Evolutionary conservation across 1,140 invertebrate species (phyloP), one percentile per base, ranked within the genome.

Genomic region (Drosophila gunungcola): DNA sequence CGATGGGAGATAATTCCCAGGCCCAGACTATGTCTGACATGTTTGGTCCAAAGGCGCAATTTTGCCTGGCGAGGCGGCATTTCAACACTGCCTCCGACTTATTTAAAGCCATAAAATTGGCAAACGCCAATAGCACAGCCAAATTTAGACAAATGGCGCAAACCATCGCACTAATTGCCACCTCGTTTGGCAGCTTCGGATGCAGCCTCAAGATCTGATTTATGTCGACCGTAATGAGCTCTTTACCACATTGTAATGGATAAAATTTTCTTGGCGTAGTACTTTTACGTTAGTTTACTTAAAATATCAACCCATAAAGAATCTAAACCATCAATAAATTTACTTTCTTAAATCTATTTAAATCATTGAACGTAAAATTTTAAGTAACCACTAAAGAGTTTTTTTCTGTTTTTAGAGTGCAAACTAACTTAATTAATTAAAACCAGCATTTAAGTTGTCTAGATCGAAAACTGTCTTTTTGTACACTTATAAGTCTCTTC

Each of bases 61-160:
- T 13, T 49, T 10, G 36, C 36, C 16, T 36, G 27, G 27, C 16
- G 3, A 41, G 34, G 57, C 38, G 57, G 72, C 69, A 74, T 74
- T 74, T 74, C 72, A 74, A 74, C 72, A 74, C 38, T 63, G 72
- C 72, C 72, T 42, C 57, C 42, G 39, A 73, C 69, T 73, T 73
- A 73, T 73, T 72, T 46, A 36, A 34, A 32, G 69, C 72, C 57
- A 74, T 74, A 54, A 74, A 74, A 63, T 73, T 63, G 69, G 72
- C 57, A 73, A 74, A 57, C 69, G 72, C 57, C 69, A 63, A 74
- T 63, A 74, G 51, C 69, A 63, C 55, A 34, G 51, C 72, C 72
- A 74, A 74, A 74, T 74, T 63, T 63, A 74, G 72, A 54, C 56
- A 74, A 74, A 74, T 74, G 69, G 57, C 72, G 69, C 72, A 43